phyloP scores from a whole-genome alignment of 2,113 vertebrate species.

The Desmodus rotundus region DNA sequence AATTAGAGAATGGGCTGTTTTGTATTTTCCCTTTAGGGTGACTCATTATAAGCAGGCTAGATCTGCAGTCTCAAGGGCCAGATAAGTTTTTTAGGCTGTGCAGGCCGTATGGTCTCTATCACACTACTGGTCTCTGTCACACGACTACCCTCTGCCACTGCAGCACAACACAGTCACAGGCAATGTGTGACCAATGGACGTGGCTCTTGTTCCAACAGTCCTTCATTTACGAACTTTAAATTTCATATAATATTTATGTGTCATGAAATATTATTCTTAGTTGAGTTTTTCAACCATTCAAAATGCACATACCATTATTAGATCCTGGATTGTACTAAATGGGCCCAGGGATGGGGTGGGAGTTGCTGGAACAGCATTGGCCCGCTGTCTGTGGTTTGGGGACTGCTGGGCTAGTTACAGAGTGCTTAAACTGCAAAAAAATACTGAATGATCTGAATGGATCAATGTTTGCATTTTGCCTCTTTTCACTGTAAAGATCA shows the following conservation, averaged over 20 bases:
- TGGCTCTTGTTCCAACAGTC: neutral
- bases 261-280: neutral
- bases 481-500: neutral
- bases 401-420: neutral
- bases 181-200: neutral
- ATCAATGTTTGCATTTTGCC: neutral
- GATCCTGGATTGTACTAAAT: neutral
- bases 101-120: neutral
- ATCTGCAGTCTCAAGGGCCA: neutral
- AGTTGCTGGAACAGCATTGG: neutral
- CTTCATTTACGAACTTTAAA: neutral
- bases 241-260: neutral
- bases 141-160: neutral
- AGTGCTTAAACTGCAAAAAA: neutral
- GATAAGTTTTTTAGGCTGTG: neutral
- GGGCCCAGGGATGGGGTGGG: neutral
- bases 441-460: neutral
- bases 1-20: neutral
- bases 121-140: neutral
- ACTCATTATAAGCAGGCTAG: neutral
- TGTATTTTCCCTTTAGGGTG: neutral
- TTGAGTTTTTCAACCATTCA: neutral
- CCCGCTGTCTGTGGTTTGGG: neutral
- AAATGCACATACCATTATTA: neutral
- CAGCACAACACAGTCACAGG: neutral